A percentile compares a stretch with the other conserved stretches of the same genome.
phyloP scores from a whole-genome alignment of 2,797 vertebrate genomes.

The Chiloscyllium punctatum region DNA sequence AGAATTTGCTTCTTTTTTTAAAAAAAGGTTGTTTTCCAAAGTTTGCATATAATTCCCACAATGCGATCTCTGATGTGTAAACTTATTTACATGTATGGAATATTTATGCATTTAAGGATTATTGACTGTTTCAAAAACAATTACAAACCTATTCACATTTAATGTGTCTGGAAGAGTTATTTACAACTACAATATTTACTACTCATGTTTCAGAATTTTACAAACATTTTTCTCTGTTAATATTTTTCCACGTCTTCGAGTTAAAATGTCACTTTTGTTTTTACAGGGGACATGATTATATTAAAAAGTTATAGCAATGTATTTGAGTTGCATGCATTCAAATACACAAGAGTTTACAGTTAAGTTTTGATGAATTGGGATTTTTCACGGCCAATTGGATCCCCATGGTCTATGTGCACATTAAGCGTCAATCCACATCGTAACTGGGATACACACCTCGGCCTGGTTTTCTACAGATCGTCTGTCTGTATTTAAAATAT shows the following conservation, averaged over 20 bases:
- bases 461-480: neutral
- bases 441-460: neutral
- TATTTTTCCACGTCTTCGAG: neutral
- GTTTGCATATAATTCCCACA: neutral
- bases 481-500: neutral
- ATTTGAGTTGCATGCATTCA: neutral
- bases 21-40: neutral
- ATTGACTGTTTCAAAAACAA: neutral
- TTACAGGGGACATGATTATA: neutral
- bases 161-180: too few species aligned
- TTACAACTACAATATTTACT: too few species aligned
- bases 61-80: neutral
- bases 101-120: neutral
- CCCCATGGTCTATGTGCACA: neutral
- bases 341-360: neutral
- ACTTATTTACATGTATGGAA: neutral
- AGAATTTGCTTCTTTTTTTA: neutral
- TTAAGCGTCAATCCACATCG: neutral
- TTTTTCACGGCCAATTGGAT: neutral
- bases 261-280: neutral
- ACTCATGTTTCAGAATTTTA: neutral
- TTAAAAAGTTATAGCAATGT: neutral
- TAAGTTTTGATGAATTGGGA: neutral
- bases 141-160: neutral
- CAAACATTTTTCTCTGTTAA: neutral